These are phyloP conservation scores for Mythimna ferrago DNA, from an alignment of 2,888 invertebrate species.

Conservation along the genomic window DNA sequence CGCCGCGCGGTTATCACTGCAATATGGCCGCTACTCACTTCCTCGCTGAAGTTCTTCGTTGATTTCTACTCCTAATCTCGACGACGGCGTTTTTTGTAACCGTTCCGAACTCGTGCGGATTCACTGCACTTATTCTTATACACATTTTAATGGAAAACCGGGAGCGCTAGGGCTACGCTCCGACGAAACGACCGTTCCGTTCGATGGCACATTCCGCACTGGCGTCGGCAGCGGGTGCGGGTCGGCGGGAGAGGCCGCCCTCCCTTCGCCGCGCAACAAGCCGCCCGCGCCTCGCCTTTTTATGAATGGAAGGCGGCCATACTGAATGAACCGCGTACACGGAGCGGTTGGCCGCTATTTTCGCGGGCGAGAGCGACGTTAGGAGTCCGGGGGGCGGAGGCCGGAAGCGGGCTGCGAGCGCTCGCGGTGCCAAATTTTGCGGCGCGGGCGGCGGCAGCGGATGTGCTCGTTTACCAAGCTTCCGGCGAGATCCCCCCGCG, in stretches of 20 bases:
- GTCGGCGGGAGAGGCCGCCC: constrained; percentile 87
- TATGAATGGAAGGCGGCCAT: constrained; percentile 94
- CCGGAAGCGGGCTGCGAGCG: constrained; percentile 89
- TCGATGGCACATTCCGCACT: constrained; percentile 90
- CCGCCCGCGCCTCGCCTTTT: constrained; percentile 91
- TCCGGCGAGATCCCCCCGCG: constrained; percentile 90
- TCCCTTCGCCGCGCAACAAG: constrained; percentile 88
- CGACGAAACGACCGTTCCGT: constrained; percentile 91
- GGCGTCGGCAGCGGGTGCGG: constrained; percentile 89
- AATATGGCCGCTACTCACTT: constrained; percentile 91
- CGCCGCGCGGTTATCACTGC: constrained; percentile 91
- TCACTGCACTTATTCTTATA: constrained; percentile 91
- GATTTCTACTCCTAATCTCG: constrained; percentile 91
- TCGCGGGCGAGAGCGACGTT: constrained; percentile 86
- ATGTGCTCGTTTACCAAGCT: constrained; percentile 90
- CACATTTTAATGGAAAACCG: constrained; percentile 91
- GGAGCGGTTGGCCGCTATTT: constrained; percentile 91
- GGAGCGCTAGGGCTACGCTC: constrained; percentile 91
- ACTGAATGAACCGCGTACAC: constrained; percentile 93
- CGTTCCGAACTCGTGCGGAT: constrained; percentile 91
- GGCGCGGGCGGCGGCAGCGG: constrained; percentile 90
- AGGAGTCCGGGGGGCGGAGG: constrained; percentile 87
- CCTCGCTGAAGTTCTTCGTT: constrained; percentile 91
- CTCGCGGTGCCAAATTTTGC: constrained; percentile 90
- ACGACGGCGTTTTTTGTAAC: constrained; percentile 89